These are phyloP conservation scores for Thalassarche chlororhynchos DNA, from an alignment of 2,113 vertebrate genomes.

Conservation along the genomic window DNA sequence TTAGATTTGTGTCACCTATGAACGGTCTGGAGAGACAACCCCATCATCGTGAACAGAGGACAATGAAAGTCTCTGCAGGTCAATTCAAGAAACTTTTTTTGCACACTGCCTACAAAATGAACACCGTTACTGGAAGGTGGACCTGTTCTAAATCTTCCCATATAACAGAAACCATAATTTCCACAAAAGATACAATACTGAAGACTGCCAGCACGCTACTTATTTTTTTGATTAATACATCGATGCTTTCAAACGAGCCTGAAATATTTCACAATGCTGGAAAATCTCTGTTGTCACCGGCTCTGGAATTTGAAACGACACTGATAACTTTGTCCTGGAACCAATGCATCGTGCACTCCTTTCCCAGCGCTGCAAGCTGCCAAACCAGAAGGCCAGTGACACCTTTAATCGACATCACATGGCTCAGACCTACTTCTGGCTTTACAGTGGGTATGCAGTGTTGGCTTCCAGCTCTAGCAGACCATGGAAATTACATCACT, in stretches of 20 bases:
- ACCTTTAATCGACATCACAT: accelerated
- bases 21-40: neutral
- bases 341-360: accelerated
- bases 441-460: accelerated
- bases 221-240: neutral
- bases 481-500: neutral
- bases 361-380: neutral
- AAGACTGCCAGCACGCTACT: neutral
- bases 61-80: neutral
- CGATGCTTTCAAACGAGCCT: neutral
- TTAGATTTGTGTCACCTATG: neutral
- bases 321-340: neutral
- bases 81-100: neutral
- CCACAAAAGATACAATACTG: neutral
- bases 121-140: neutral
- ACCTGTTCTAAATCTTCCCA: neutral
- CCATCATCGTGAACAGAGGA: neutral
- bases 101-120: neutral
- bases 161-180: neutral
- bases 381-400: neutral
- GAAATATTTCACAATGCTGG: neutral
- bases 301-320: neutral
- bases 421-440: neutral
- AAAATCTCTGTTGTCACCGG: neutral
- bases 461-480: neutral